Percentiles rank a stretch among this genome's conserved stretches.
phyloP scores from a whole-genome alignment of 2,797 vertebrate species.

The Neosilurus hyrtlii region DNA sequence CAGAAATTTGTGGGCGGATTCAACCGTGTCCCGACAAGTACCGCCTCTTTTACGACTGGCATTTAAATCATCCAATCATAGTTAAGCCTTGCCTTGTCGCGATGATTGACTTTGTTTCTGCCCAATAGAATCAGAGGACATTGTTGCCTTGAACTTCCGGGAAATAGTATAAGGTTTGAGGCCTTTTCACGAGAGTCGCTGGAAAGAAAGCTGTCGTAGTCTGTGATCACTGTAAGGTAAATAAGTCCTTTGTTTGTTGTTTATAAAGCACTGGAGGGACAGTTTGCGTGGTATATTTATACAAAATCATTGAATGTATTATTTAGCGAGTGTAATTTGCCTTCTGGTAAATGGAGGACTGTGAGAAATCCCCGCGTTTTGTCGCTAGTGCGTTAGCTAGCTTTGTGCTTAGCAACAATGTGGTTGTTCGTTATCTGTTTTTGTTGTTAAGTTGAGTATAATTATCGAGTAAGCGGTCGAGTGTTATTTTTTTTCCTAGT shows the following conservation, averaged over 20 bases:
- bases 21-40: not conserved
- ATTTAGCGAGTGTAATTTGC: accelerated
- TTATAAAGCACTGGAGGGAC: not conserved
- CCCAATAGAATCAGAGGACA: constrained; percentile 41
- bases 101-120: constrained; percentile 18
- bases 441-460: not conserved
- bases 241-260: not conserved
- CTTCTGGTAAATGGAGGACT: not conserved
- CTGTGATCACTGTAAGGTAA: constrained; percentile 45
- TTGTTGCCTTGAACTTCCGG: constrained; percentile 42
- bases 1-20: not conserved
- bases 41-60: constrained; percentile 23
- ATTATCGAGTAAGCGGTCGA: not conserved
- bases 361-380: not conserved
- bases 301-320: not conserved
- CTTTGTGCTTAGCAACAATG: constrained; percentile 18
- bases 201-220: constrained; percentile 18
- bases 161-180: constrained; percentile 32
- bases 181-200: constrained; percentile 31
- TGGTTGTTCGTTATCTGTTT: not conserved
- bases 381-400: not conserved
- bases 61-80: constrained; percentile 36
- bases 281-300: not conserved
- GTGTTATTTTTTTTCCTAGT: not conserved
- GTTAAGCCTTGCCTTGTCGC: too few species aligned